phyloP scores from a whole-genome alignment of 2,113 vertebrate genomes.

The Pelecanoides urinatrix region DNA sequence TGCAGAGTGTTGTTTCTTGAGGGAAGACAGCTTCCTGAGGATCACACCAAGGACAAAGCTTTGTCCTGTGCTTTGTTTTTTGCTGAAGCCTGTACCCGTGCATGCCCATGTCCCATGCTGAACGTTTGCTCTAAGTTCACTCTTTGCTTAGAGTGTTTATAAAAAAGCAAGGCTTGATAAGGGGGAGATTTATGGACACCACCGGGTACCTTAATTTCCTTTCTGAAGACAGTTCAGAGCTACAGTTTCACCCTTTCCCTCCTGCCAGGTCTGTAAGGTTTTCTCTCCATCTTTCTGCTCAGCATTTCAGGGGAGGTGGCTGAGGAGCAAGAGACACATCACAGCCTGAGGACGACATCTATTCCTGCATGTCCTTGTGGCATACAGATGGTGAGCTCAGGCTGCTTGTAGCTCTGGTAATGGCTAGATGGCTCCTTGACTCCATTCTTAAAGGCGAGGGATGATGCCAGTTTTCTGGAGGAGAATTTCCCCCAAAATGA shows the following conservation, averaged over 20 bases:
- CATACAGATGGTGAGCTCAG: not conserved
- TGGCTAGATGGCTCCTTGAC: not conserved
- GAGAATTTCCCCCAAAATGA: not conserved
- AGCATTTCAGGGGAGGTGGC: not conserved
- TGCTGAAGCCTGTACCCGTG: not conserved
- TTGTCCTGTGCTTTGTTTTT: not conserved
- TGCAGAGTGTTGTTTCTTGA: not conserved
- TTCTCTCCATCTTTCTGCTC: not conserved
- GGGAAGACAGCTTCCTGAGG: not conserved
- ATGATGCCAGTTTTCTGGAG: not conserved
- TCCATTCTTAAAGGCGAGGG: not conserved
- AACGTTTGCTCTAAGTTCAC: not conserved
- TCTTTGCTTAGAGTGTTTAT: not conserved
- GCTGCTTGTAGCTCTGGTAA: not conserved
- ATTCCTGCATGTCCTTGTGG: not conserved
- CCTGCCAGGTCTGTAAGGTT: not conserved
- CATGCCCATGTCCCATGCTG: not conserved
- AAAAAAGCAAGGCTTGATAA: not conserved
- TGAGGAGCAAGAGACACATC: fast-evolving
- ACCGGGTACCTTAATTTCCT: not conserved
- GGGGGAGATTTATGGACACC: not conserved
- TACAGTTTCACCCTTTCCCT: not conserved
- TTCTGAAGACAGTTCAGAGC: not conserved
- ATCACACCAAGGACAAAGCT: not conserved
- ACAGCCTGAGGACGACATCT: not conserved